phyloP scores from a whole-genome alignment of 2,797 vertebrate genomes.

The Tenualosa thibaudeaui region DNA sequence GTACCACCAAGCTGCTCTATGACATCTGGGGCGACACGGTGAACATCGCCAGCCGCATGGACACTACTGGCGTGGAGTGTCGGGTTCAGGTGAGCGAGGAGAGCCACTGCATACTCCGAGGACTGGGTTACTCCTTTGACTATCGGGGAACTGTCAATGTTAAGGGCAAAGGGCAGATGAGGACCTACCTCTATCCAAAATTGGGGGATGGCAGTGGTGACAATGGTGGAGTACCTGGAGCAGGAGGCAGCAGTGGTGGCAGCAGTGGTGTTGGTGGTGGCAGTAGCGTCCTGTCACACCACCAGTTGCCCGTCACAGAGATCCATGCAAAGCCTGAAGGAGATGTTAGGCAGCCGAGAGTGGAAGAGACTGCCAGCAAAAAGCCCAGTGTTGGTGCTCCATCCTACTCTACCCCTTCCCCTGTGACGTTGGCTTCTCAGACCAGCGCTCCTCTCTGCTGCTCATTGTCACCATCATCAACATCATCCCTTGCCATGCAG shows the following conservation, averaged over 20 bases:
- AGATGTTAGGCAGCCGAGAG: slow-evolving; percentile 72
- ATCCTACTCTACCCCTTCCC: slow-evolving; percentile 21
- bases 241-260: neutral
- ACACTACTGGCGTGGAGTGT: slow-evolving; percentile 95
- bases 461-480: neutral
- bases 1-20: slow-evolving; percentile 95
- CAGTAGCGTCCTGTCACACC: neutral
- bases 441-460: slow-evolving; percentile 29
- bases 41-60: slow-evolving; percentile 98
- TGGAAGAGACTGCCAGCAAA: slow-evolving; percentile 58
- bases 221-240: slow-evolving; percentile 63
- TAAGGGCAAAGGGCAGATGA: slow-evolving; percentile 99
- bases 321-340: slow-evolving; percentile 80
- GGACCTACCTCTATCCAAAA: slow-evolving; percentile 95
- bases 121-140: slow-evolving; percentile 95
- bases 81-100: slow-evolving; percentile 97
- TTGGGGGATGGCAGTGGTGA: slow-evolving; percentile 78
- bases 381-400: slow-evolving; percentile 33
- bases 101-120: slow-evolving; percentile 86
- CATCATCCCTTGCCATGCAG: slow-evolving; percentile 21
- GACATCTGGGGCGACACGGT: slow-evolving; percentile 99
- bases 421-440: slow-evolving; percentile 12
- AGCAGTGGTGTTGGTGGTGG: slow-evolving; percentile 38
- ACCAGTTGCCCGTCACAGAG: slow-evolving; percentile 77
- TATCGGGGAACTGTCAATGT: slow-evolving; percentile 98